A percentile compares a stretch with the other conserved stretches of the same genome.
Conservation (phyloP, 2,797 vertebrate genomes). For the Arrhamphus sclerolepis region DNA sequence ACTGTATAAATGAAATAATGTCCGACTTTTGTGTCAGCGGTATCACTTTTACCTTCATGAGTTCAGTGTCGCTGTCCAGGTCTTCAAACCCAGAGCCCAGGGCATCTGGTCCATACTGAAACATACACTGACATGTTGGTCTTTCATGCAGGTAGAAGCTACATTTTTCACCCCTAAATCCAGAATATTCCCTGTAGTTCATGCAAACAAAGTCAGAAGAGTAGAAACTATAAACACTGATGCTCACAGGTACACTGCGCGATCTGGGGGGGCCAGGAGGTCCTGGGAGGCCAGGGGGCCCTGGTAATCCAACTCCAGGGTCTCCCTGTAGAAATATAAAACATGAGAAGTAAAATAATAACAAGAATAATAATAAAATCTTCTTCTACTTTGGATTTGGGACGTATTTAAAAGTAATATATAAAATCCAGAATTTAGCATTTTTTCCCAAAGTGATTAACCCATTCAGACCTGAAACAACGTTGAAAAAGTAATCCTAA, state of each 20-base stretch:
- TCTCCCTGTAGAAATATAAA: slow-evolving; percentile 74
- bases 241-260: slow-evolving; percentile 71
- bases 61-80: slow-evolving; percentile 72
- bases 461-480: not conserved
- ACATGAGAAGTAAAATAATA: not conserved
- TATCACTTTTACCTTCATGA: slow-evolving; percentile 66
- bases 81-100: slow-evolving; percentile 87
- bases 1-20: not conserved
- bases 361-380: not conserved
- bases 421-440: too few species aligned
- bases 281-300: slow-evolving; percentile 78
- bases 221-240: not conserved
- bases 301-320: slow-evolving; percentile 73
- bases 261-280: slow-evolving; percentile 74
- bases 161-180: not conserved
- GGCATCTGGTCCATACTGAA: slow-evolving; percentile 79
- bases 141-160: not conserved
- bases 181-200: not conserved
- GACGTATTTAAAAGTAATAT: not conserved
- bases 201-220: too few species aligned
- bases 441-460: too few species aligned
- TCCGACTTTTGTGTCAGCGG: not conserved
- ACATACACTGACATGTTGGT: slow-evolving; percentile 8
- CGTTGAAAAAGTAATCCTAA: not conserved
- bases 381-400: not conserved